Percentiles rank a stretch among this genome's conserved stretches.
Evolutionary conservation across 2,797 vertebrate species (phyloP).

Genomic region (Spatula clypeata): DNA sequence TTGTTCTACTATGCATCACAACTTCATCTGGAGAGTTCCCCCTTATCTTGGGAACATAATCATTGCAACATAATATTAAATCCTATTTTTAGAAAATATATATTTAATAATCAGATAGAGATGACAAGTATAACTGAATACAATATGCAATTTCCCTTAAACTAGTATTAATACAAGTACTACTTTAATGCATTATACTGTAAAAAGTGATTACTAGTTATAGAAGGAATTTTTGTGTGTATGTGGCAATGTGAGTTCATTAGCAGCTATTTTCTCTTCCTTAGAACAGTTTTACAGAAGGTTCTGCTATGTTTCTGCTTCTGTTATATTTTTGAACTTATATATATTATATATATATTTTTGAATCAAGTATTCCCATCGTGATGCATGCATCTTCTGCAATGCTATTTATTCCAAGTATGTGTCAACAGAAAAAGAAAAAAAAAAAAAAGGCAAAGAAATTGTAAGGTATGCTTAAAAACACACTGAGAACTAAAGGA

Average conservation of each 20-base stretch:
- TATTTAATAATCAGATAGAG: neutral
- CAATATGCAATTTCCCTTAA: neutral
- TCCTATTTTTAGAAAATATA: neutral
- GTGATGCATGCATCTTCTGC: neutral
- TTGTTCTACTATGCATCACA: fast-evolving
- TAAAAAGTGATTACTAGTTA: neutral
- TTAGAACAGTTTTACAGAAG: neutral
- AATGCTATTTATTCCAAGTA: neutral
- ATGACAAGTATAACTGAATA: neutral
- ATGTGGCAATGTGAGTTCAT: neutral
- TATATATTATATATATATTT: no score
- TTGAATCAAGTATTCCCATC: neutral
- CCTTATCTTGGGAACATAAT: neutral
- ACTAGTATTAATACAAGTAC: neutral
- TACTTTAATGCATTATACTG: neutral
- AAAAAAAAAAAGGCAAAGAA: neutral
- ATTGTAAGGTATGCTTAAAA: neutral
- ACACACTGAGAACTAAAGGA: neutral
- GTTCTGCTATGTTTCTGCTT: neutral
- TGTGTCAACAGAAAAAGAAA: neutral
- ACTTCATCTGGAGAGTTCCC: neutral
- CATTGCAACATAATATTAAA: neutral
- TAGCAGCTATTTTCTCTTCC: neutral
- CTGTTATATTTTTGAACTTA: neutral
- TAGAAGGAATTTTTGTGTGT: neutral